Conservation (phyloP, 2,113 vertebrate genomes). For the Sterrhoptilus dennistouni region DNA sequence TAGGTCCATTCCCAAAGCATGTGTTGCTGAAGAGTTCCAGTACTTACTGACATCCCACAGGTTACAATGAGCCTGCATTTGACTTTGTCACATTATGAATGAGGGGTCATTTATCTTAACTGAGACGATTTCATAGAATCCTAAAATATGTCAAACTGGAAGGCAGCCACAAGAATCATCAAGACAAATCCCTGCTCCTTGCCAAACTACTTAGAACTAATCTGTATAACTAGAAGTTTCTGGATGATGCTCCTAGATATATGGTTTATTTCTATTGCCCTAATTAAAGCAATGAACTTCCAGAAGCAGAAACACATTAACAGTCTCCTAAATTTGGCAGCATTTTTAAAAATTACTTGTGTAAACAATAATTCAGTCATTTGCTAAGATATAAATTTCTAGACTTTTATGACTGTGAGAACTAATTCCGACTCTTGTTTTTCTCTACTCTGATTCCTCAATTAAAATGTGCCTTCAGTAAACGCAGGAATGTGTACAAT, state of each 20-base stretch:
- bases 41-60: neutral
- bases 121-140: neutral
- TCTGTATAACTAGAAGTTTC: neutral
- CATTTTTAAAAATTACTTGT: neutral
- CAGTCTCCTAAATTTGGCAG: neutral
- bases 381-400: neutral
- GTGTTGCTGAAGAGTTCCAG: neutral
- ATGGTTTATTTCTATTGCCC: neutral
- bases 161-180: neutral
- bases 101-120: neutral
- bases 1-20: neutral
- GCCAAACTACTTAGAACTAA: neutral
- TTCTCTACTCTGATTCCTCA: neutral
- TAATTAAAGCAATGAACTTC: neutral
- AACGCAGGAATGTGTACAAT: accelerated
- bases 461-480: neutral
- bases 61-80: neutral
- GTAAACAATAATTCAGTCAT: neutral
- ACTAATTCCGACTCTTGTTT: neutral
- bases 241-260: neutral
- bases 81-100: neutral
- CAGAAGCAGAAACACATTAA: neutral
- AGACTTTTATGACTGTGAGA: neutral
- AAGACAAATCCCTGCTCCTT: neutral
- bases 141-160: neutral